Evolutionary conservation across 1,140 invertebrate genomes (phyloP).

Genomic region (Drosophila tani): DNA sequence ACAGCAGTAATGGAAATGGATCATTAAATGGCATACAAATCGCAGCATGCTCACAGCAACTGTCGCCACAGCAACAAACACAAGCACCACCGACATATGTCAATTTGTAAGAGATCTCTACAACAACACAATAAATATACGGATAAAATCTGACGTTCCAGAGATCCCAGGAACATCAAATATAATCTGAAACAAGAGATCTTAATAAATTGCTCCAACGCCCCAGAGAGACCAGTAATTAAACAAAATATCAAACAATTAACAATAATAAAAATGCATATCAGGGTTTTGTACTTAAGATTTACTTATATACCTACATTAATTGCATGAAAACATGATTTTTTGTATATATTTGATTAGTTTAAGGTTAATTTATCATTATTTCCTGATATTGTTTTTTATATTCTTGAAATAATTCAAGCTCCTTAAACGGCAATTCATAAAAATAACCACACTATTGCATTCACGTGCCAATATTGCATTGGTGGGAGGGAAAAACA

Average conservation of each 20-base stretch:
- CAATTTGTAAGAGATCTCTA: constrained; percentile 89
- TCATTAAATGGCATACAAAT: constrained; percentile 79
- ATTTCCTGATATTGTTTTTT: background rate
- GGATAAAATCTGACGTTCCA: constrained; percentile 27
- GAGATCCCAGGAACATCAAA: constrained; percentile 26
- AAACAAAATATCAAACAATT: constrained; percentile 33
- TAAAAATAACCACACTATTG: no score
- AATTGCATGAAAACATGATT: constrained; percentile 16
- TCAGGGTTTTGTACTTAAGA: constrained; percentile 32
- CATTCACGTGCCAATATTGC: no score
- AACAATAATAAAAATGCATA: constrained; percentile 24
- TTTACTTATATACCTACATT: constrained; percentile 1
- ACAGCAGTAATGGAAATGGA: constrained; percentile 62
- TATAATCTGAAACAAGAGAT: constrained; percentile 20
- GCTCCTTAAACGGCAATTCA: no score
- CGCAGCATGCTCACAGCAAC: constrained; percentile 87
- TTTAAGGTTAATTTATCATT: background rate
- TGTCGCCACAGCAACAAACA: constrained; percentile 89
- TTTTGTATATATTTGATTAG: background rate
- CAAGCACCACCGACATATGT: constrained; percentile 93
- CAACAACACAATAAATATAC: constrained; percentile 7
- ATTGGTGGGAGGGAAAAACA: no score
- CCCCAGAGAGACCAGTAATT: constrained; percentile 54
- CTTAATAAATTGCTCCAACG: constrained; percentile 20
- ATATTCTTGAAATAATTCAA: background rate